Base-by-base conservation (phyloP, 2,797 vertebrate species). In the Poecilia velifera region DNA sequence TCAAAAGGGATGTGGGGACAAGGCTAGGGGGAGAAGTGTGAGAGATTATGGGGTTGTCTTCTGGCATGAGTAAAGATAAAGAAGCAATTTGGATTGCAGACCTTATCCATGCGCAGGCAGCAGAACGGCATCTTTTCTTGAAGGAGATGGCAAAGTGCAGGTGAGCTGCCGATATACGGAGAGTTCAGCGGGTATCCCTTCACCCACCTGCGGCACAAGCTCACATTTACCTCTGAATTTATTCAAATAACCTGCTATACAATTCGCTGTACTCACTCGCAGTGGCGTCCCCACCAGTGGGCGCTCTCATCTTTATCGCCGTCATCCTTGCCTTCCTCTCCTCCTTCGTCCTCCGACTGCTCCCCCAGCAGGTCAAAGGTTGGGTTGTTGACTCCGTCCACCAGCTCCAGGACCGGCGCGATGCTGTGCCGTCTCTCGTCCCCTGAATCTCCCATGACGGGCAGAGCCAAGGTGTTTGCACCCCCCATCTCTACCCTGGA, bases 81-180 rank as follows among this genome's bases (percentile, higher is more conserved):
- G 1, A 18, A 34, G 31, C 0, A 0, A n/a, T 55, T 72, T 31
- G 16, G 47, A 68, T 36, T 22, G 4, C 7, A 2, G 82, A 96
- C 96, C 94, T 96, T 96, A 89, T 97, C 96, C 86, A 97, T 95
- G 5, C 96, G 96, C 76, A 97, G 93, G 84, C 96, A 97, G 91
- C 96, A 97, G 86, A 96, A 97, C 51, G 95, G 95, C 93, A 96
- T 96, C 90, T 97, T 97, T 82, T 96, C 96, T 87, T 95, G 96
- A 1, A 97, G 93, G 39, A 97, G 95, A 82, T 97, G 96, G 84
- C 96, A 97, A 53, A 97, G 90, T 0, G 96, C 95, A 10, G 96
- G 96, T 5, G 96, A 97, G 91, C 96, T 97, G 74, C 96, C 96
- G 13, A 97, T 97, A 90, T 97, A 97, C 0, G 96, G 96, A 7